Evolutionary conservation across 2,113 vertebrate species (phyloP).

Genomic region (Macroglossus sobrinus): DNA sequence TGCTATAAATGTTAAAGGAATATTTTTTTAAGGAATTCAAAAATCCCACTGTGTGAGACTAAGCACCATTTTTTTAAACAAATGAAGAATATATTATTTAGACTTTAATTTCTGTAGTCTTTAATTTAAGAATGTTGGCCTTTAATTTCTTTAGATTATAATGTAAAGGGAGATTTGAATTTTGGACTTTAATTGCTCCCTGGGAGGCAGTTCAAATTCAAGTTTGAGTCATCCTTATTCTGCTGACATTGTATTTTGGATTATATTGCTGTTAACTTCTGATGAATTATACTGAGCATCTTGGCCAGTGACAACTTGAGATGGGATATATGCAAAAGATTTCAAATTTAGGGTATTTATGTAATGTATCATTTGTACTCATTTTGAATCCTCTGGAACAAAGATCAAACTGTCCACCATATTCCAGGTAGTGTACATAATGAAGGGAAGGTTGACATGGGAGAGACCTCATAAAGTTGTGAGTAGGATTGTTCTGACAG

Average conservation of each 20-base stretch:
- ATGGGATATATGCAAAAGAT: background rate
- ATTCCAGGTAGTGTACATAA: background rate
- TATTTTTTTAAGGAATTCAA: background rate
- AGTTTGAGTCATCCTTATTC: background rate
- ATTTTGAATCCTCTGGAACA: background rate
- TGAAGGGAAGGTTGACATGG: background rate
- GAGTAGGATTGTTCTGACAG: background rate
- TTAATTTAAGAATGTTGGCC: background rate
- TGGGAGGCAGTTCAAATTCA: background rate
- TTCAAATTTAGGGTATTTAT: background rate
- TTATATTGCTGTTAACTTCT: background rate
- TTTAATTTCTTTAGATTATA: background rate
- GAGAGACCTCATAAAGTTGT: background rate
- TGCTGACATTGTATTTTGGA: background rate
- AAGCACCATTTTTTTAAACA: background rate
- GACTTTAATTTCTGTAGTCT: background rate
- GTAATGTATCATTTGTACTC: background rate
- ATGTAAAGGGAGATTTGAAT: constrained; percentile 8
- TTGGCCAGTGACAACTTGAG: background rate
- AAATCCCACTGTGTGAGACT: background rate
- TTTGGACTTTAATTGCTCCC: background rate
- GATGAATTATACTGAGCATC: background rate
- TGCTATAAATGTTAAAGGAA: background rate
- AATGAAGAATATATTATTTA: background rate
- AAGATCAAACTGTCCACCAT: background rate